Percentiles rank a stretch among this genome's conserved stretches.
Conservation (phyloP, 2,797 vertebrate genomes). For the Acipenser transmontanus region DNA sequence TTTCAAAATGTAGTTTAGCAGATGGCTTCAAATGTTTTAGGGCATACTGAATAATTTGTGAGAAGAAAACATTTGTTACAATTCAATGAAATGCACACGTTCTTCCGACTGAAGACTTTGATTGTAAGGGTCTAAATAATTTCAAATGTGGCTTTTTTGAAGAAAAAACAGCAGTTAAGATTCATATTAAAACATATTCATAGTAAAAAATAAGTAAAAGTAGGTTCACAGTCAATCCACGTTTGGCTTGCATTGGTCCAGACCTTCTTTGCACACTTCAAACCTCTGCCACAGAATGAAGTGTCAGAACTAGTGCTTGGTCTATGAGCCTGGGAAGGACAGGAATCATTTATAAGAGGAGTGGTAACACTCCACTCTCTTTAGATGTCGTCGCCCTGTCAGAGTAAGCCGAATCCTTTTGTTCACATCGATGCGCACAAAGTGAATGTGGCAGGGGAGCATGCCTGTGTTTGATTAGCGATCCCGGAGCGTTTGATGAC, state of each 20-base stretch:
- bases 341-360: conserved; percentile 4
- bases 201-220: too few relatives aligned
- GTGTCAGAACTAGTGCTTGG: conserved; percentile 16
- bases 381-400: conserved; percentile 12
- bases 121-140: too few relatives aligned
- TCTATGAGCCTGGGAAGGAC: conserved; percentile 7
- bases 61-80: too few relatives aligned
- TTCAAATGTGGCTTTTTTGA: too few relatives aligned
- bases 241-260: neutral
- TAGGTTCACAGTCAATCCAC: conserved; percentile 5
- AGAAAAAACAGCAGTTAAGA: too few relatives aligned
- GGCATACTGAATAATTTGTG: too few relatives aligned
- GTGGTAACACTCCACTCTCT: conserved; percentile 11
- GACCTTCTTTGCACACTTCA: conserved; percentile 19
- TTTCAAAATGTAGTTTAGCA: too few relatives aligned
- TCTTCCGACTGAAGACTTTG: too few relatives aligned
- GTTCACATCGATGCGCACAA: neutral
- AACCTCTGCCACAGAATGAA: conserved; percentile 23
- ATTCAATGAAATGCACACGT: too few relatives aligned
- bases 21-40: too few relatives aligned
- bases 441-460: conserved; percentile 8
- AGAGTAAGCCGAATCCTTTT: neutral
- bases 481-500: conserved; percentile 23
- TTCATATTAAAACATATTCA: too few relatives aligned
- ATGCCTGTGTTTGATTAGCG: conserved; percentile 23